Base-by-base conservation (phyloP, 1,140 invertebrate genomes). In the Cardiocondyla obscurior region DNA sequence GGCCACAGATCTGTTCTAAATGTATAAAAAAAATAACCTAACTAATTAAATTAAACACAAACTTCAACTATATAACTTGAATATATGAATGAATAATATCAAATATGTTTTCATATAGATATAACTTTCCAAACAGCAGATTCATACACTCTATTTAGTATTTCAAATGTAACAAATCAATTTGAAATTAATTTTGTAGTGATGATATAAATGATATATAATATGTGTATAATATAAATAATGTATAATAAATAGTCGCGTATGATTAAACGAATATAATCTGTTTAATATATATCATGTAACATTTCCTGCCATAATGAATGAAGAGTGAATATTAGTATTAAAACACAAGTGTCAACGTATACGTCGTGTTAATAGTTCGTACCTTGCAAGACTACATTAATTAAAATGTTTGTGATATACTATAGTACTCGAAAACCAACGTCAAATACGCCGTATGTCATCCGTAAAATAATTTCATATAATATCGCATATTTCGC, bases 111-210 rank as follows among this genome's bases (percentile, higher is more conserved):
- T n/a, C n/a, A 25, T 62, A 19, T 12, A 4, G 14, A 46, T n/a
- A 42, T 28, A 36, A 79, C 74, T 79, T 69, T 67, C 74, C 74
- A 28, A 33, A 53, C 22, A n/a, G 69, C 60, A 53, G 33, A 67
- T 53, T 69, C 28, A 67, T 6, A 16, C 19, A 14, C n/a, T n/a
- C n/a, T 46, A 22, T 28, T 19, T 16, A 39, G 2, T 67, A 69
- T 53, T 42, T 77, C 33, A 79, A 36, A 5, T 51, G n/a, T 16
- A 0, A 69, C 22, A 69, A 53, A 12, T 69, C n/a, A 77, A 53
- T 36, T 77, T 67, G 6, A 36, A 7, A 62, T 44, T 67, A 39
- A 77, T 67, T 77, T n/a, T n/a, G n/a, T n/a, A n/a, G n/a, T n/a
- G n/a, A n/a, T n/a, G n/a, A n/a, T n/a, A n/a, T n/a, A n/a, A n/a